Evolutionary conservation across 2,113 vertebrate genomes (phyloP).

Genomic region (Lates calcarifer): DNA sequence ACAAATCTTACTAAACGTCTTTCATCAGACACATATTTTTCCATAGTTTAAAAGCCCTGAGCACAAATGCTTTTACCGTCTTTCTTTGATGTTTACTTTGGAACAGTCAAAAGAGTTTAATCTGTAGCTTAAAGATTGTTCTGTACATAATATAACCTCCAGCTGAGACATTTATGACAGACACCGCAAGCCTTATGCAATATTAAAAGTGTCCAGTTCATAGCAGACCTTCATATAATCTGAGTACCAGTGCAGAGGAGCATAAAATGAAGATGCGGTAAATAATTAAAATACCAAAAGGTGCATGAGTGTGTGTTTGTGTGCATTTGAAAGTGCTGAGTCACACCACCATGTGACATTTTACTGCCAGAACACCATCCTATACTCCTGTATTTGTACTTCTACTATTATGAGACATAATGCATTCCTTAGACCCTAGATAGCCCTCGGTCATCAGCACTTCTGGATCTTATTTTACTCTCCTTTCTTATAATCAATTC

Average conservation of each 20-base stretch:
- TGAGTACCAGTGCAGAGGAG: conserved; percentile 1
- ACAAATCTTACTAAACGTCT: not conserved
- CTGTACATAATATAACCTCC: conserved; percentile 20
- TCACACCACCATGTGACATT: conserved; percentile 21
- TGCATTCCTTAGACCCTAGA: not conserved
- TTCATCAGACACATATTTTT: conserved; percentile 7
- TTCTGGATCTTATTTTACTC: not conserved
- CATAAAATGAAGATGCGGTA: conserved; percentile 39
- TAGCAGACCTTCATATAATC: conserved; percentile 27
- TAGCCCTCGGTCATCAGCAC: not conserved
- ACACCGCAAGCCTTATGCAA: conserved; percentile 15
- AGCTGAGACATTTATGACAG: conserved; percentile 16
- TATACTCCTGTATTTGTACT: not conserved
- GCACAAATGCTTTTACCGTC: conserved; percentile 7
- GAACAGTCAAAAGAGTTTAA: conserved; percentile 43
- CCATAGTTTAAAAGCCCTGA: conserved; percentile 17
- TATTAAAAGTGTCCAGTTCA: conserved; percentile 24
- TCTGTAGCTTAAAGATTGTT: conserved; percentile 43
- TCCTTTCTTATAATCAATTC: not conserved
- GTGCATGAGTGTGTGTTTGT: conserved; percentile 10
- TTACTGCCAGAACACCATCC: not conserved
- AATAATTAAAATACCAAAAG: conserved; percentile 52
- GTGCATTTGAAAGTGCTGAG: conserved; percentile 44
- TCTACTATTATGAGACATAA: not conserved
- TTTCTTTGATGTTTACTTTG: conserved; percentile 43